Evolutionary conservation across 2,113 vertebrate species (phyloP), one percentile per base, ranked within the genome.

Genomic region (Tragelaphus imberbis): DNA sequence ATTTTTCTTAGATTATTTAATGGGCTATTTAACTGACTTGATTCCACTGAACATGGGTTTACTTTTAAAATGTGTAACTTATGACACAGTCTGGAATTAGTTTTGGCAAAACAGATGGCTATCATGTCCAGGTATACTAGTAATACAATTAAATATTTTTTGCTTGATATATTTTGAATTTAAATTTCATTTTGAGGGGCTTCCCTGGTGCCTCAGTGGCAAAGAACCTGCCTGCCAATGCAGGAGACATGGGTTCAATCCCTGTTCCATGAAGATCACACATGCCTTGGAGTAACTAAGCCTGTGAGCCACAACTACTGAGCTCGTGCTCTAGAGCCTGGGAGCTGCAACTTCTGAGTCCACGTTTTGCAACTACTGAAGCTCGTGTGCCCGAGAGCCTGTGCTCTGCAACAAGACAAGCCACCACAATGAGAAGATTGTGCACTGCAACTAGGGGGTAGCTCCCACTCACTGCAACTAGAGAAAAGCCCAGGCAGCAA

Each of bases 1-100:
- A 27, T 86, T 92, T 96, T 94, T 84, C 44, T 89, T 75, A n/a
- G 27, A 96, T 79, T 89, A 96, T 10, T 61, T 40, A 96, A 90
- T 71, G 51, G 94, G 15, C 16, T 88, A 55, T 53, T 71, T 63
- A 81, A 63, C 61, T 87, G 16, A 93, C 44, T 61, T 15, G 8
- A 92, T 90, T 92, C 89, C 47, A 96, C 4, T 14, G 17, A 90
- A 71, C 36, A 86, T 0, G 56, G 44, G 63, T 96, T 85, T 75
- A 63, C 44, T 81, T 91, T 81, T 51, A 75, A 86, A 58, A 55
- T 44, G 56, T 79, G 8, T 85, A 92, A 86, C 25, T 94, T 25
- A 92, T 63, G 25, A 85, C 55, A 84, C 51, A n/a, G 65, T 84
- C 21, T 97, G n/a, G 40, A 88, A 47, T 85, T 87, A 51, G 17